A percentile compares a stretch with the other conserved stretches of the same genome.
Evolutionary conservation across 2,113 vertebrate species (phyloP).

Genomic region (Paradisaea rubra): DNA sequence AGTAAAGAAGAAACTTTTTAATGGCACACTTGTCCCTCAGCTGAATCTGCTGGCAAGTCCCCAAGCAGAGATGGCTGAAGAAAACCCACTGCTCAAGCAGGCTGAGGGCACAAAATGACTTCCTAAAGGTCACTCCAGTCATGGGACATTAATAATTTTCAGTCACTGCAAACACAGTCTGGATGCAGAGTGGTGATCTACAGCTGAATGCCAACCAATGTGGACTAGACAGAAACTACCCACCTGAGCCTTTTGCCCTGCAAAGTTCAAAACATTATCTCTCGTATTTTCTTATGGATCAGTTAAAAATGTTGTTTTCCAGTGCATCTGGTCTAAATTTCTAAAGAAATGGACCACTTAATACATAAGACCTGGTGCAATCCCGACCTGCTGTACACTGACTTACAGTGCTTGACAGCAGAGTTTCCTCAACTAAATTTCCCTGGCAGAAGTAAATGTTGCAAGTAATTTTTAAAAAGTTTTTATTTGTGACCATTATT

Average conservation of each 20-base stretch:
- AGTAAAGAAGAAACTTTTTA: background rate
- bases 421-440: background rate
- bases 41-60: background rate
- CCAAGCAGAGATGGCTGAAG: background rate
- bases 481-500: constrained; percentile 50
- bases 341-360: background rate
- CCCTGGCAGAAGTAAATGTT: constrained; percentile 1
- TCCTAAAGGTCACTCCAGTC: background rate
- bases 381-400: background rate
- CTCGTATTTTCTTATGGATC: background rate
- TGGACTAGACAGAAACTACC: background rate
- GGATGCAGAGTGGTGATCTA: background rate
- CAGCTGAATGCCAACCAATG: background rate
- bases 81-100: background rate
- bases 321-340: background rate
- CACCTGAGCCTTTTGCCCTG: background rate
- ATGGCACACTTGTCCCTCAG: background rate
- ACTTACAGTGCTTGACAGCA: background rate
- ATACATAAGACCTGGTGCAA: rapidly evolving
- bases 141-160: background rate
- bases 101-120: background rate
- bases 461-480: constrained; percentile 39
- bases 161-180: background rate
- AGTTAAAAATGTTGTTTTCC: background rate
- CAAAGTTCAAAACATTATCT: background rate